These are phyloP conservation scores for Eulimnadia texana DNA, from an alignment of 1,140 invertebrate species.

Conservation along the genomic window DNA sequence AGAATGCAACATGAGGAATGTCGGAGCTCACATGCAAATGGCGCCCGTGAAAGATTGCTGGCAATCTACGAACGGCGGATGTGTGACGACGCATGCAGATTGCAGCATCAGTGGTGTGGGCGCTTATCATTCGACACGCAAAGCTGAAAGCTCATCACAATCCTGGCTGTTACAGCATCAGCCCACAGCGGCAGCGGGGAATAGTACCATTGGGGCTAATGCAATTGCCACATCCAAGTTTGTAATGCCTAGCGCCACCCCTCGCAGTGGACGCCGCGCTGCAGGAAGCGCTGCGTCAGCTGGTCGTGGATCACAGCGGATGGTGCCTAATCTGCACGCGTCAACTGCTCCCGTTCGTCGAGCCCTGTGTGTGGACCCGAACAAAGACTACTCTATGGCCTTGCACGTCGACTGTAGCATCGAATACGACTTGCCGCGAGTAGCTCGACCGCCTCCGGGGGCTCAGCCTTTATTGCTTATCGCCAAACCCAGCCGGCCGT, in stretches of 20 bases:
- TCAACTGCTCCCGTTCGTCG: background rate
- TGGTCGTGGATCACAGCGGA: background rate
- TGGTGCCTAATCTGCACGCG: background rate
- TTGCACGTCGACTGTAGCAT: slow-evolving; percentile 69
- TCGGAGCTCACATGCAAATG: background rate
- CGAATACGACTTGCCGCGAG: slow-evolving; percentile 65
- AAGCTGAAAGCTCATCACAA: background rate
- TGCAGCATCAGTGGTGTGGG: background rate
- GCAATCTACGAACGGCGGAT: background rate
- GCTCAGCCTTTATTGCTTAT: slow-evolving; percentile 26
- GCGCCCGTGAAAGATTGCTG: background rate
- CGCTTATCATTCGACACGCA: background rate
- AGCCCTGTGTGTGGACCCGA: slow-evolving; percentile 9
- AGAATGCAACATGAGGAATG: background rate
- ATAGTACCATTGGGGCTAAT: background rate
- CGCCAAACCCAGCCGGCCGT: slow-evolving; percentile 3
- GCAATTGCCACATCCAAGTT: background rate
- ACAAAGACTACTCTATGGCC: slow-evolving; percentile 52
- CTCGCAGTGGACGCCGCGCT: background rate
- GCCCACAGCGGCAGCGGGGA: background rate
- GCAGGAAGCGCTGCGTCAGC: background rate
- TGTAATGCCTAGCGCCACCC: slow-evolving; percentile 1
- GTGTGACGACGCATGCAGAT: background rate
- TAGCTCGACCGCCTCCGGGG: slow-evolving; percentile 59
- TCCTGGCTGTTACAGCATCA: background rate